Evolutionary conservation across 2,888 invertebrate species (phyloP).

Genomic region (Callimorpha dominula): DNA sequence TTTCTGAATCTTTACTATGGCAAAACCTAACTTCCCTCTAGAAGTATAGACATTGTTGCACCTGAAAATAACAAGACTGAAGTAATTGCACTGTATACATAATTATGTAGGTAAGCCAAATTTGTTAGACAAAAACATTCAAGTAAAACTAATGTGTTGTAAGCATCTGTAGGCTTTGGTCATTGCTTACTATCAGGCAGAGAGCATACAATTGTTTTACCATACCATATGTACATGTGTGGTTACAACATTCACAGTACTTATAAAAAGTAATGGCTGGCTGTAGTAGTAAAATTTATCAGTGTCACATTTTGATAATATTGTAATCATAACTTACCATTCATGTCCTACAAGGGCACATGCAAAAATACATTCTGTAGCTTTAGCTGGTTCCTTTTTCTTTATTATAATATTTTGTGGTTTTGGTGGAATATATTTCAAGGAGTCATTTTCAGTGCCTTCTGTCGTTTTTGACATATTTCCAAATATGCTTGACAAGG

Average conservation of each 20-base stretch:
- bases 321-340: conserved; percentile 63
- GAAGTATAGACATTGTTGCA: conserved; percentile 64
- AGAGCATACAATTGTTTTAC: too few relatives aligned
- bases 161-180: too few relatives aligned
- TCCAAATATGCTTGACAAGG: conserved; percentile 76
- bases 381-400: conserved; percentile 61
- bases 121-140: background rate
- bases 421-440: conserved; percentile 76
- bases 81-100: too few relatives aligned
- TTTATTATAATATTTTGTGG: conserved; percentile 48
- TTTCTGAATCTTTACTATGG: conserved; percentile 70
- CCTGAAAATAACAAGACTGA: conserved; percentile 55
- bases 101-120: background rate
- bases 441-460: conserved; percentile 62
- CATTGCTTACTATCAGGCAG: too few relatives aligned
- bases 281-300: too few relatives aligned
- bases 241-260: background rate
- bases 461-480: conserved; percentile 50
- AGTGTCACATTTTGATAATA: background rate
- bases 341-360: conserved; percentile 74
- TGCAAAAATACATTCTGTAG: conserved; percentile 72
- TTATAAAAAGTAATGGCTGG: too few relatives aligned
- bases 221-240: too few relatives aligned
- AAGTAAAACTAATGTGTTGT: background rate
- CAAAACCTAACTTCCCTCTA: conserved; percentile 78